These are phyloP conservation scores for Yponomeuta evonymella DNA, from an alignment of 2,888 invertebrate species.

Conservation along the genomic window DNA sequence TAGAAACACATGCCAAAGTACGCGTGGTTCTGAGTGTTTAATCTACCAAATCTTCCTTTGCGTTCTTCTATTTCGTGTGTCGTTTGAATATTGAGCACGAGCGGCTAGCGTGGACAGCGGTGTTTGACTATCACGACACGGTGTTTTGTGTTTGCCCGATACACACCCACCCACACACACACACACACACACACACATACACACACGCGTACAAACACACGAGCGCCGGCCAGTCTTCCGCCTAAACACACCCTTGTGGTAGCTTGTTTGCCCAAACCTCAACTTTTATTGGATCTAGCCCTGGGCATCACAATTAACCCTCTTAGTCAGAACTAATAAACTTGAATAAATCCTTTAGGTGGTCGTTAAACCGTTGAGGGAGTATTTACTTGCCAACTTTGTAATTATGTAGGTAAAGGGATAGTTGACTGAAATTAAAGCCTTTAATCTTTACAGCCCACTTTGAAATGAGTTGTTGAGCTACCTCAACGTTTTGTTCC, in stretches of 20 bases:
- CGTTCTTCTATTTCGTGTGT: neutral
- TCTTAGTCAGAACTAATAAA: conserved; percentile 2
- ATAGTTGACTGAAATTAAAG: neutral
- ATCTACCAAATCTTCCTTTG: neutral
- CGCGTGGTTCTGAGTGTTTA: neutral
- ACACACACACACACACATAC: too few relatives aligned
- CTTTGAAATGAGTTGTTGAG: neutral
- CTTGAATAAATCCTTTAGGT: neutral
- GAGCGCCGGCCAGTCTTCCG: too few relatives aligned
- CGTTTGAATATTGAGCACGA: neutral
- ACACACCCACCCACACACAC: neutral
- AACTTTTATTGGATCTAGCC: neutral
- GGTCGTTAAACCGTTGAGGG: neutral
- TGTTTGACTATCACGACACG: neutral
- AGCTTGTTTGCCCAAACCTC: neutral
- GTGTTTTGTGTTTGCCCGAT: neutral
- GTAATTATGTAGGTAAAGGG: neutral
- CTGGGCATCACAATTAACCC: neutral
- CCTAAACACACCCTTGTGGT: neutral
- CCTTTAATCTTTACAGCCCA: neutral
- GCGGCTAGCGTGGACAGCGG: neutral
- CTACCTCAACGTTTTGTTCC: neutral
- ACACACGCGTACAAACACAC: too few relatives aligned
- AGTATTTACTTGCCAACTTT: neutral
- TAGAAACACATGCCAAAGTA: neutral